Evolutionary conservation across 1,140 invertebrate species (phyloP), one percentile per base, ranked within the genome.

Genomic region (Telenomus remus): DNA sequence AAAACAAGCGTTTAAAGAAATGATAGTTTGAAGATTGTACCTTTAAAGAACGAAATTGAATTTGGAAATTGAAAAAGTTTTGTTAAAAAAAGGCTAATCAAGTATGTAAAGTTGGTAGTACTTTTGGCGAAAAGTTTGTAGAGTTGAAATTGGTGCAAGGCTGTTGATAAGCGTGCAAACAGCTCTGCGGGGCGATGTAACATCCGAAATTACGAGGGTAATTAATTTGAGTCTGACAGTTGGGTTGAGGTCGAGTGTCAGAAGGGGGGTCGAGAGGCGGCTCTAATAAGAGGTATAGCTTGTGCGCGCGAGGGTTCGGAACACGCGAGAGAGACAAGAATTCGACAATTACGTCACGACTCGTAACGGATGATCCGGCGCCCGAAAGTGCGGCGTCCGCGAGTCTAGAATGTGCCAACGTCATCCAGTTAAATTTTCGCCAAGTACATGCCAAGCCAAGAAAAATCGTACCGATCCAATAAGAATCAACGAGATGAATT

Each of bases 331-430:
- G 79, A 80, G 56, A 69, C 80, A 82, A 82, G 84, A 88, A 86
- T 88, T 88, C 85, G 83, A 82, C 84, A 88, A 88, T 88, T 87
- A 88, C 86, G 85, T 87, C 84, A 84, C 80, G 77, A 43, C 79
- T 74, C 77, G 80, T 86, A 86, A 87, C 84, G 84, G 85, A 86
- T 88, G 85, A 88, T 85, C 79, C 71, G 61, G 78, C 51, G 54
- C 61, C 50, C 46, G 54, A 39, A n/a, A 78, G 76, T 68, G 39
- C 56, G 72, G 78, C 76, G 79, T 82, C 83, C 76, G 77, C 59
- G 76, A 78, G 79, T 83, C 80, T 80, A 83, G 81, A 87, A 87
- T 86, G 84, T 83, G 86, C 86, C 78, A 78, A 84, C 85, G 84
- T 88, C 86, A 88, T 86, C 75, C 78, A 72, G 80, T 72, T 86